These are phyloP conservation scores for Phacellophora camtschatica DNA, from an alignment of 30 jellyfish, hydroid and myxozoan species.

Conservation along the genomic window DNA sequence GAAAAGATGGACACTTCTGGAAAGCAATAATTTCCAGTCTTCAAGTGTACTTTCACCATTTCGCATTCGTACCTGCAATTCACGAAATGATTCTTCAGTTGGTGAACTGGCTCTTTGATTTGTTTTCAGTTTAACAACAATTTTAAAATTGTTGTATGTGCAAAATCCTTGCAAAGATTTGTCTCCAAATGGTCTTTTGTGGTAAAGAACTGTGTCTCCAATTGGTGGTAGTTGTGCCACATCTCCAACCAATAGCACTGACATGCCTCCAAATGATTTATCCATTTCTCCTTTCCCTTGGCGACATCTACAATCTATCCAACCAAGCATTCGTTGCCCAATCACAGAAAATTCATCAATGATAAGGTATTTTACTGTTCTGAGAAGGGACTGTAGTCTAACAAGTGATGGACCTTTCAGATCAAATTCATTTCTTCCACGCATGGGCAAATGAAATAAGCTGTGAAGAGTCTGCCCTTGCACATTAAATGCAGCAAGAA, in stretches of 20 bases:
- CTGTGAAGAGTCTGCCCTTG: slow-evolving; percentile 58
- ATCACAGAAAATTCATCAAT: slow-evolving; percentile 42
- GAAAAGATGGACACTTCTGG: too few species aligned
- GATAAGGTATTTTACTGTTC: slow-evolving; percentile 3
- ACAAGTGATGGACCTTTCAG: slow-evolving; percentile 1
- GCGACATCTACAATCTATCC: slow-evolving; percentile 13
- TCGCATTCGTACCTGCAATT: neutral
- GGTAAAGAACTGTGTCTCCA: slow-evolving; percentile 19
- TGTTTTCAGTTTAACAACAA: neutral
- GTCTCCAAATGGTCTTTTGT: neutral
- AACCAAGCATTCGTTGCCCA: slow-evolving; percentile 20
- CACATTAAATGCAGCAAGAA: slow-evolving; percentile 35
- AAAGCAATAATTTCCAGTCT: slow-evolving; percentile 26
- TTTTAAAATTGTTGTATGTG: neutral
- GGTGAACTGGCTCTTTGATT: slow-evolving; percentile 12
- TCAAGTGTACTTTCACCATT: neutral
- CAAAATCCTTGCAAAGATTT: slow-evolving; percentile 5
- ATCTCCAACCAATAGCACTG: slow-evolving; percentile 11
- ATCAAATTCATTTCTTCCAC: slow-evolving; percentile 15
- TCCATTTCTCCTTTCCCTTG: slow-evolving; percentile 27
- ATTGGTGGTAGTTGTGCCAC: slow-evolving; percentile 48
- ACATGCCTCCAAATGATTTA: slow-evolving; percentile 23
- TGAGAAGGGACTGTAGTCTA: neutral
- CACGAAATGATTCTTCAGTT: neutral
- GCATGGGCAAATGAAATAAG: slow-evolving; percentile 28